phyloP scores from a whole-genome alignment of 2,113 vertebrate genomes.

The Ranitomeya imitator region DNA sequence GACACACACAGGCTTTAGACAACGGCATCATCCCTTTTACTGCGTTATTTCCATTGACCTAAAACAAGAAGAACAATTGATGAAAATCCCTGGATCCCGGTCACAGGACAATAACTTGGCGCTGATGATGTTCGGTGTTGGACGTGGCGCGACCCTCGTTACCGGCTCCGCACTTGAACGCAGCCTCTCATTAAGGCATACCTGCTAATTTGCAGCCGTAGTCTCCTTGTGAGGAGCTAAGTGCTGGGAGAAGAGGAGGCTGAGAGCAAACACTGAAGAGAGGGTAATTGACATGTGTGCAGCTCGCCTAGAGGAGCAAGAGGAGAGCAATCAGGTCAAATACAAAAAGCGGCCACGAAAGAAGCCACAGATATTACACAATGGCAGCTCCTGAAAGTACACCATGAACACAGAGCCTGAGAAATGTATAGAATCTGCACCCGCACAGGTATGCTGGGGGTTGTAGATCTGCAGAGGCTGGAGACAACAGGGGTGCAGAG shows the following conservation, averaged over 20 bases:
- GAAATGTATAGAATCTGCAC: neutral
- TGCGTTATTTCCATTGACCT: neutral
- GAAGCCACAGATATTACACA: neutral
- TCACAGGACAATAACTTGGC: neutral
- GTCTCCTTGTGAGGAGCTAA: conserved; percentile 35
- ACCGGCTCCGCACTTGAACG: conserved; percentile 27
- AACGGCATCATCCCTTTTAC: neutral
- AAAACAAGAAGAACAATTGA: neutral
- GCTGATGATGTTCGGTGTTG: conserved; percentile 17
- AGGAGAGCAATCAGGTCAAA: neutral
- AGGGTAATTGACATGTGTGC: neutral
- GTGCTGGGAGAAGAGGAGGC: conserved; percentile 1
- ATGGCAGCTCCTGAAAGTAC: neutral
- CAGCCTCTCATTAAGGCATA: conserved; percentile 47
- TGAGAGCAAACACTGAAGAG: neutral
- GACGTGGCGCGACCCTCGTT: conserved; percentile 7
- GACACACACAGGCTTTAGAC: too few species aligned
- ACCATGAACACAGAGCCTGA: neutral
- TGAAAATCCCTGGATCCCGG: neutral
- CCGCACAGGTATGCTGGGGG: neutral
- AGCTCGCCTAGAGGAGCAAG: conserved; percentile 15
- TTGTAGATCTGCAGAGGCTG: neutral
- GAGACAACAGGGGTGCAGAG: neutral
- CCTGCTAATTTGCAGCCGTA: conserved; percentile 29
- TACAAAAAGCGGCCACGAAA: neutral